Evolutionary conservation across 2,797 vertebrate genomes (phyloP).

Genomic region (Ceryle rudis): DNA sequence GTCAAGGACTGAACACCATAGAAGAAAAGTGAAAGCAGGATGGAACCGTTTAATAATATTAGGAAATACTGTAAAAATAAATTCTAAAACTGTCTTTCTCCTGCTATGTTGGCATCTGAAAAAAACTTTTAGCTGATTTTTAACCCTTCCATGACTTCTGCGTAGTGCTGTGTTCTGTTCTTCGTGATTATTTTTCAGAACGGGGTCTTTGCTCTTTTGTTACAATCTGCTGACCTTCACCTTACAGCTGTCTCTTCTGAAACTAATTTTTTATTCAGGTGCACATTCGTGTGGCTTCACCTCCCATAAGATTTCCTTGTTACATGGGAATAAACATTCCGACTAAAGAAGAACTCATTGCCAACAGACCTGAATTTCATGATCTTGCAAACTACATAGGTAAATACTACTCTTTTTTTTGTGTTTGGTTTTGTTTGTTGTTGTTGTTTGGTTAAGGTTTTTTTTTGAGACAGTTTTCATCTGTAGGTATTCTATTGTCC

Average conservation of each 20-base stretch:
- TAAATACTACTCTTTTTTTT: conserved; percentile 63
- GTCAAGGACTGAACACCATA: neutral
- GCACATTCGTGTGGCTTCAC: conserved; percentile 96
- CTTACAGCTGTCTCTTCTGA: neutral
- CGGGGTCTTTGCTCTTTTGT: neutral
- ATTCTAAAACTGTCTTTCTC: neutral
- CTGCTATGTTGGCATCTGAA: neutral
- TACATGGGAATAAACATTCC: conserved; percentile 99
- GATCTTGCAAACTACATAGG: conserved; percentile 94
- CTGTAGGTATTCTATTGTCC: neutral
- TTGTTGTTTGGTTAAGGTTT: too few relatives aligned
- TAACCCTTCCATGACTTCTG: neutral
- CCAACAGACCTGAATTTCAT: conserved; percentile 94
- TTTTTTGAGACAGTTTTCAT: neutral
- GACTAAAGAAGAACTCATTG: conserved; percentile 98
- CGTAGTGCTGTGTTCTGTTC: neutral
- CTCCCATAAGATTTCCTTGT: conserved; percentile 93
- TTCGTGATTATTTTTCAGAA: neutral
- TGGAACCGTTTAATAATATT: neutral
- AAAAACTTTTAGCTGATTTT: neutral
- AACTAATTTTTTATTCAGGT: conserved; percentile 80
- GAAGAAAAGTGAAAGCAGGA: neutral
- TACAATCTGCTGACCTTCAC: neutral
- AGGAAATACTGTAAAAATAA: neutral
- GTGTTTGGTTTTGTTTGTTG: neutral